Conservation (phyloP, 2,113 vertebrate genomes). For the Carassius carassius region DNA sequence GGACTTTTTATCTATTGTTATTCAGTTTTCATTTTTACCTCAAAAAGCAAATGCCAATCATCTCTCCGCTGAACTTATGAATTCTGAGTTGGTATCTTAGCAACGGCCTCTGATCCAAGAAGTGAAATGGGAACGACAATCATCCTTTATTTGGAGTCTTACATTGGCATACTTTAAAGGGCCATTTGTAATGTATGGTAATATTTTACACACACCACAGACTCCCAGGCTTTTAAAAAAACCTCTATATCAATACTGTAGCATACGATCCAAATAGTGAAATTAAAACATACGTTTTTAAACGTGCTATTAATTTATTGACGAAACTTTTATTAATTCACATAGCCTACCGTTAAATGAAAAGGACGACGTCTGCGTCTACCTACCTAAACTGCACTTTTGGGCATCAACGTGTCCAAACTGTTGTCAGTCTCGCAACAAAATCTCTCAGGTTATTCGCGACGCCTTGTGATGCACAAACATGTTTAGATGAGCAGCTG, state of each 20-base stretch:
- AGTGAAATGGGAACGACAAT: slow-evolving; percentile 68
- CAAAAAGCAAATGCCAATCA: slow-evolving; percentile 70
- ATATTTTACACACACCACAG: slow-evolving; percentile 15
- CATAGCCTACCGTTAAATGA: not conserved
- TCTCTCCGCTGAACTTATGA: slow-evolving; percentile 72
- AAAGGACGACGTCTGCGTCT: not conserved
- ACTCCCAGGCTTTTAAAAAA: not conserved
- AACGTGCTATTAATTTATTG: not conserved
- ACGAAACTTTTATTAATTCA: not conserved
- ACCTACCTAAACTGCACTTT: not conserved
- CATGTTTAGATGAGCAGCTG: not conserved
- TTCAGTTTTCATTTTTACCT: slow-evolving; percentile 65
- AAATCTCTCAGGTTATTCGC: not conserved
- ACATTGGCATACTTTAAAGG: slow-evolving; percentile 30
- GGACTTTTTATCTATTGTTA: slow-evolving; percentile 48
- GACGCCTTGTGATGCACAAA: not conserved
- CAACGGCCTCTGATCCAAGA: slow-evolving; percentile 79
- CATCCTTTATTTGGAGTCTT: slow-evolving; percentile 48
- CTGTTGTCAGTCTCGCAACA: not conserved
- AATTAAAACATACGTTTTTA: not conserved
- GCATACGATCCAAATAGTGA: not conserved
- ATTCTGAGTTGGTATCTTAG: slow-evolving; percentile 80
- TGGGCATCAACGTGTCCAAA: not conserved
- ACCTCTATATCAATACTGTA: not conserved
- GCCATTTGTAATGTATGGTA: slow-evolving; percentile 9